Evolutionary conservation across 2,797 vertebrate species (phyloP).

Genomic region (Cyprinodon diabolis): DNA sequence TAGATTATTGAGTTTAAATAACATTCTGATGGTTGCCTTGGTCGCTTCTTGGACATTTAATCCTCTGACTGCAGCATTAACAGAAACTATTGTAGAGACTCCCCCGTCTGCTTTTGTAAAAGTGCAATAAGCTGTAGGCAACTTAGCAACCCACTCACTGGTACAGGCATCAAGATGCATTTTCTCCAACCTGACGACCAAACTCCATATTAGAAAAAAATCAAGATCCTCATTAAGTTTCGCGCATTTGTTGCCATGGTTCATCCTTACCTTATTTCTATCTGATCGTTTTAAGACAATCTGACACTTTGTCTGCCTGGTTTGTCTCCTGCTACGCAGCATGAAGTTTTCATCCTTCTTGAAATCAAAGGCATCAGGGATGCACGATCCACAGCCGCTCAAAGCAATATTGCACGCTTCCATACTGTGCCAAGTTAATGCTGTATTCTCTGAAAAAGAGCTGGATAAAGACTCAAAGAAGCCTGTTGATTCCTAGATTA

Average conservation of each 20-base stretch:
- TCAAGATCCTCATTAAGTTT: slow-evolving; percentile 37
- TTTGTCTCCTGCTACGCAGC: slow-evolving; percentile 23
- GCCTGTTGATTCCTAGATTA: slow-evolving; percentile 68
- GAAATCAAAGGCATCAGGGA: slow-evolving; percentile 55
- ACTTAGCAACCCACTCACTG: slow-evolving; percentile 56
- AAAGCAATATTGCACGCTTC: slow-evolving; percentile 38
- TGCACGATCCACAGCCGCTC: slow-evolving; percentile 43
- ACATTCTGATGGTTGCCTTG: slow-evolving; percentile 60
- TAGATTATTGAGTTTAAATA: slow-evolving; percentile 50
- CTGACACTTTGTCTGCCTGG: slow-evolving; percentile 17
- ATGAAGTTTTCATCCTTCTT: slow-evolving; percentile 32
- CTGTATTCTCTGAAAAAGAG: slow-evolving; percentile 51
- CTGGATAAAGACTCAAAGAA: slow-evolving; percentile 66
- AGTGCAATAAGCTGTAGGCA: slow-evolving; percentile 56
- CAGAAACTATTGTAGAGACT: slow-evolving; percentile 61
- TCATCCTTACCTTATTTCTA: slow-evolving; percentile 43
- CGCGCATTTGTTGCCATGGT: slow-evolving; percentile 41
- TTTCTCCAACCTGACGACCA: slow-evolving; percentile 50
- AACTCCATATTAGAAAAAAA: slow-evolving; percentile 47
- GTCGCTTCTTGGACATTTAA: slow-evolving; percentile 51
- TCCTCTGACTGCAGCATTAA: slow-evolving; percentile 64
- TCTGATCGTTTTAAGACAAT: slow-evolving; percentile 38
- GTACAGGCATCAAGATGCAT: slow-evolving; percentile 47
- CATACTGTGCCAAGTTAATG: slow-evolving; percentile 55
- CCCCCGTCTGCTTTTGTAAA: slow-evolving; percentile 59